A percentile compares a stretch with the other conserved stretches of the same genome.
Evolutionary conservation across 2,888 invertebrate genomes (phyloP).

Genomic region (Zele albiditarsus): DNA sequence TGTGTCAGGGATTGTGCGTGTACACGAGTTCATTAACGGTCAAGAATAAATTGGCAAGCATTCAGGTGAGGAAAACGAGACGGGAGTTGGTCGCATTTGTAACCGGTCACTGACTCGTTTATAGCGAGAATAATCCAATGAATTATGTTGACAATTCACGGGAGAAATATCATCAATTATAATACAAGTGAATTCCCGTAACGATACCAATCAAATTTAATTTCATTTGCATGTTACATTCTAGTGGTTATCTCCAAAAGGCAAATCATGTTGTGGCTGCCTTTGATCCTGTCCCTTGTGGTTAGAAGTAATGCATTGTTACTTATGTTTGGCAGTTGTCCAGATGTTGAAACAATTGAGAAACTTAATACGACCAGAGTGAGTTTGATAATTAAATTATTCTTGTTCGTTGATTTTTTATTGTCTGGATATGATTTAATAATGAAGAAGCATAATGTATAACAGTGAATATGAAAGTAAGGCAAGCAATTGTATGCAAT

Average conservation of each 20-base stretch:
- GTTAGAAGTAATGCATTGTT: slow-evolving; percentile 74
- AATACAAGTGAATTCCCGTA: neutral
- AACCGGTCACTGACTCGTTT: slow-evolving; percentile 19
- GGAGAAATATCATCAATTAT: neutral
- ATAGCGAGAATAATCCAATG: neutral
- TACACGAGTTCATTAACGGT: slow-evolving; percentile 24
- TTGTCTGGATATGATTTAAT: neutral
- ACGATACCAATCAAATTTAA: neutral
- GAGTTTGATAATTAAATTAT: slow-evolving; percentile 54
- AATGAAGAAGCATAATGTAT: neutral
- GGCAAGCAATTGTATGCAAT: neutral
- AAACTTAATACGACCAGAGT: slow-evolving; percentile 78
- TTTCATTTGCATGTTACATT: neutral
- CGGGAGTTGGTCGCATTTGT: neutral
- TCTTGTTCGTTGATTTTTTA: neutral
- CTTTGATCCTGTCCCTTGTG: slow-evolving; percentile 54
- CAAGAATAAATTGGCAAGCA: slow-evolving; percentile 35
- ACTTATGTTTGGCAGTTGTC: slow-evolving; percentile 79
- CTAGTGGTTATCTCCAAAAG: neutral
- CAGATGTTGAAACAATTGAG: slow-evolving; percentile 76
- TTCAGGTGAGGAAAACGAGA: slow-evolving; percentile 14
- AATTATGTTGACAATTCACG: neutral
- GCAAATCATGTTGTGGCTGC: slow-evolving; percentile 53
- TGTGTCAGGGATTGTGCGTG: neutral
- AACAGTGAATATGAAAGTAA: neutral